Evolutionary conservation across 2,797 vertebrate genomes (phyloP), one percentile per base, ranked within the genome.

Genomic region (Pagetopsis macropterus): DNA sequence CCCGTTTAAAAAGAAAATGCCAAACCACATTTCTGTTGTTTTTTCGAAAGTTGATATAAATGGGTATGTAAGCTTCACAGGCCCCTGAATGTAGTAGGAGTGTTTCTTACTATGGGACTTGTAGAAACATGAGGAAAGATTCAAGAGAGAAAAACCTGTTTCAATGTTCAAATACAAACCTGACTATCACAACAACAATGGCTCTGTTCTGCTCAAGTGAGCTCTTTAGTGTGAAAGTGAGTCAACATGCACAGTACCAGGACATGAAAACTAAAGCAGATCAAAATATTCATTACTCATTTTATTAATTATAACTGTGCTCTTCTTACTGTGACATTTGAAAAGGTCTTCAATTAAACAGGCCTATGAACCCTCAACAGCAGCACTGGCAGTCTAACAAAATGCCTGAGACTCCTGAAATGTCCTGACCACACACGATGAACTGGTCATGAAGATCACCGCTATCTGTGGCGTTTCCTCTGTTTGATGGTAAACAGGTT

Each of bases 401-500:
- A 54, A 55, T 9, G 27, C 46, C 44, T 9, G 14, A 14, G n/a
- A n/a, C 0, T 0, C 54, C 33, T 46, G 46, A 27, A 54, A 70
- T 13, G 11, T 67, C 33, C 1, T 33, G 27, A 57, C 56, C 14
- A 21, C 43, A 27, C 15, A 46, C 14, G 27, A 3, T 8, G 33
- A 7, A 49, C 15, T 17, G 44, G 31, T 65, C 45, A 40, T 14
- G 3, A 31, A 48, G 27, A 7, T 27, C 12, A 21, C 17, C 33
- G 52, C 56, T 21, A 85, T 84, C 78, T 86, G 5, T 58, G 90
- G 59, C 61, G 50, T 74, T 78, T 91, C 77, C 82, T 93, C 76
- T 95, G 94, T 85, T 94, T 95, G 76, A 95, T 95, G 55, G 48
- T 54, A 63, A 95, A 95, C 70, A 95, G 91, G 84, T 95, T 90